phyloP scores from a whole-genome alignment of 2,888 invertebrate genomes.

The Andrena trimmerana region DNA sequence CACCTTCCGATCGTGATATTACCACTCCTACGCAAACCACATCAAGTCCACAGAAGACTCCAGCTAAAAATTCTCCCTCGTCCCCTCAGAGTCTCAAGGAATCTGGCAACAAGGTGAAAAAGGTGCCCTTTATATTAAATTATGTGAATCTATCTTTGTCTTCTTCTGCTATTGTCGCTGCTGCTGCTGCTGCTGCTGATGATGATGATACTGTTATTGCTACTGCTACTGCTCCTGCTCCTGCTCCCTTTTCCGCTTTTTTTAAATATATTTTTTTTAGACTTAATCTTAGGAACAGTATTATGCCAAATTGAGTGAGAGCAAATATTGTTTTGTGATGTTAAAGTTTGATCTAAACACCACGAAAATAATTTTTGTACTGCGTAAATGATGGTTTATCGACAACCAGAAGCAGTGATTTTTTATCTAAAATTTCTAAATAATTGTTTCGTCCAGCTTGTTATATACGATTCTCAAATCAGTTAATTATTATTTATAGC shows the following conservation, averaged over 20 bases:
- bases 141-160: constrained; percentile 40
- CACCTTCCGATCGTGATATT: constrained; percentile 79
- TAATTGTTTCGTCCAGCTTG: too few species aligned
- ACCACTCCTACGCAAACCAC: constrained; percentile 81
- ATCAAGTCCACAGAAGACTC: constrained; percentile 83
- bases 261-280: background rate
- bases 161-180: background rate
- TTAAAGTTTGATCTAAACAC: background rate
- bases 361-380: background rate
- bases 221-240: constrained; percentile 5
- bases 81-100: constrained; percentile 85
- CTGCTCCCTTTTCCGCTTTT: background rate
- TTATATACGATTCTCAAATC: too few species aligned
- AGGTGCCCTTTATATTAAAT: constrained; percentile 80
- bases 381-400: background rate
- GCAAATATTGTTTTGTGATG: background rate
- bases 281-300: background rate
- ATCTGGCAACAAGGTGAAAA: constrained; percentile 84
- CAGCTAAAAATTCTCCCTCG: constrained; percentile 84
- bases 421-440: too few species aligned
- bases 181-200: background rate
- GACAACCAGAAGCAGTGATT: too few species aligned
- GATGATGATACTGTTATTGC: background rate
- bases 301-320: background rate
- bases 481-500: too few species aligned